Evolutionary conservation across 2,888 invertebrate species (phyloP).

Genomic region (Ecliptopera silaceata): DNA sequence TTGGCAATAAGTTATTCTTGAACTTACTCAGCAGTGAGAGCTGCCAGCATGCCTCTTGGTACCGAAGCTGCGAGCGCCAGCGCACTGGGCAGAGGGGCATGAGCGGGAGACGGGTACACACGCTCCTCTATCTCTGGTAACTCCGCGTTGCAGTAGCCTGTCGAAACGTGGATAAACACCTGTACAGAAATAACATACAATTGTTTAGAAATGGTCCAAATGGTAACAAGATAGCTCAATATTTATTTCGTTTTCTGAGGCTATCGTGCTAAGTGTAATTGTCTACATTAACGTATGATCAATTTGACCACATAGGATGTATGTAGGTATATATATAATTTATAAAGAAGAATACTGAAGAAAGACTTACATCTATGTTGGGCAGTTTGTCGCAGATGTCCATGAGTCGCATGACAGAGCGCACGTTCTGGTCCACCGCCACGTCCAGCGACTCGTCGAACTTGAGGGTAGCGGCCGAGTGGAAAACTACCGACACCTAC

Average conservation of each 20-base stretch:
- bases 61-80: constrained; percentile 85
- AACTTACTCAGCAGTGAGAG: constrained; percentile 84
- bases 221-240: no score
- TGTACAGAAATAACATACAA: constrained; percentile 43
- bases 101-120: constrained; percentile 86
- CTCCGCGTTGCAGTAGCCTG: constrained; percentile 93
- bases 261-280: no score
- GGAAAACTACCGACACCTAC: constrained; percentile 89
- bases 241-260: no score
- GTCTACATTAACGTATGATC: no score
- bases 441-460: constrained; percentile 90
- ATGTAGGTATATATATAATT: no score
- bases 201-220: no score
- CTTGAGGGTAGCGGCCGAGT: constrained; percentile 91
- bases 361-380: constrained; percentile 82
- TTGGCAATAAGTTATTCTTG: no score
- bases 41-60: constrained; percentile 79
- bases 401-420: constrained; percentile 87
- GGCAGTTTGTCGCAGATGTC: constrained; percentile 87
- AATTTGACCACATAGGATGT: no score
- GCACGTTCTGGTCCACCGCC: constrained; percentile 90
- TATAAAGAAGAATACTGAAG: no score
- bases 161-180: constrained; percentile 92
- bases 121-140: constrained; percentile 87
- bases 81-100: constrained; percentile 84